Base-by-base conservation (phyloP, 2,888 invertebrate genomes). In the Aelia acuminata region DNA sequence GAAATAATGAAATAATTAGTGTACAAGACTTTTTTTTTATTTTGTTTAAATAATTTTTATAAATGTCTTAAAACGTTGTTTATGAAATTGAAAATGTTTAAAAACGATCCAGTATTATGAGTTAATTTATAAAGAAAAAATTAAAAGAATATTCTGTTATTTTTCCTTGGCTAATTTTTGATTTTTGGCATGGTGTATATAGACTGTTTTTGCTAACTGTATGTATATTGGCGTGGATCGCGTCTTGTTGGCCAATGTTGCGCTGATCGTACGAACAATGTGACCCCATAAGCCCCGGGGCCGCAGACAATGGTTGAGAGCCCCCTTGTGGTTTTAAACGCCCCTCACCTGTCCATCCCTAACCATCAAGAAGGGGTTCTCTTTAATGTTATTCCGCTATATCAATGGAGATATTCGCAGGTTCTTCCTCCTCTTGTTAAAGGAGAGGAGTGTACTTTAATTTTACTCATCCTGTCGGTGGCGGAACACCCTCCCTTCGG, bases 261-360 rank as follows among this genome's bases (percentile, higher is more conserved):
- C 13, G 5, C 18, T 15, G 4, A n/a, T 4, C 13, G 18, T 22
- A 10, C 53, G 31, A 31, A 63, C 63, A 63, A 63, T 63, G 31
- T 35, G 57, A 57, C 7, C 1, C 1, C 18, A 20, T 7, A 26
- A 13, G 3, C 57, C 57, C 57, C 57, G 18, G 35, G 3, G 7
- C 1, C 31, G 10, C 63, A 70, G 63, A 70, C 63, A 70, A 70
- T 70, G 63, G 18, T 3, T 1, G 4, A n/a, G 35, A 8, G 13
- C 31, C 63, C n/a, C 63, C 63, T 70, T 70, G 63, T 70, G 63
- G 63, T 70, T 70, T 70, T 70, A 70, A 70, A 70, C 63, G 7
- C 20, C 63, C 63, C 63, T 70, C 63, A 70, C 31, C 63, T 70
- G 63, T 70, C 63, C 35, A 35, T 70, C 63, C 18, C 4, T 5